Evolutionary conservation across 2,888 invertebrate genomes (phyloP), one percentile per base, ranked within the genome.

Genomic region (Oegoconia quadripuncta): DNA sequence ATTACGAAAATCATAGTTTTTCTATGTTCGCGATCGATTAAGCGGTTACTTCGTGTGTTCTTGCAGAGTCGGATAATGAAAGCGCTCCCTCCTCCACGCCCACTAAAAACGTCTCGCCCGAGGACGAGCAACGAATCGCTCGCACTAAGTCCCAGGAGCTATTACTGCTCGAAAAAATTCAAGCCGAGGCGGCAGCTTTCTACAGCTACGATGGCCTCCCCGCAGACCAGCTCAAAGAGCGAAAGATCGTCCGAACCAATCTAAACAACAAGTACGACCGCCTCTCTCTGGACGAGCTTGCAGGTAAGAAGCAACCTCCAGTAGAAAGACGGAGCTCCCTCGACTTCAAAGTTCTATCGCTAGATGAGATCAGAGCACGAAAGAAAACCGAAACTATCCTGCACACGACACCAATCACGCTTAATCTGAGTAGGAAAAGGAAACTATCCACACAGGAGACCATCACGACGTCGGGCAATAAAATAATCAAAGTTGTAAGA

Each of bases 31-130:
- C 54, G 61, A 28, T 51, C 57, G 62, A 71, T 60, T 79, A 71
- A 79, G 69, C 70, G 74, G 64, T 66, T 55, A 61, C 64, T 69
- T 64, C 66, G 78, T 90, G 90, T 91, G 89, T 92, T 92, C 90
- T 92, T 92, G 89, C 92, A 93, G 93, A 93, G 82, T 93, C 93
- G 63, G 93, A 93, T 89, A 91, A 89, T 75, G 93, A 93, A 88
- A 92, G 92, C 73, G 89, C 88, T 54, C 90, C 91, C 16, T 90
- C 91, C 22, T 82, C 84, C 40, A 90, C 91, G 50, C 92, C 92
- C 44, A 82, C 81, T 46, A 88, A 89, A 62, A 69, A 69, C 38
- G 73, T 67, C 40, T 74, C 80, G 46, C 48, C 70, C 16, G 82
- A 79, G 29, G 76, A 74, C 33, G 69, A 67, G 29, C 63, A 58